A percentile compares a stretch with the other conserved stretches of the same genome.
These are phyloP conservation scores for Megaceryle torquata DNA, from an alignment of 2,113 vertebrate genomes.

Conservation along the genomic window DNA sequence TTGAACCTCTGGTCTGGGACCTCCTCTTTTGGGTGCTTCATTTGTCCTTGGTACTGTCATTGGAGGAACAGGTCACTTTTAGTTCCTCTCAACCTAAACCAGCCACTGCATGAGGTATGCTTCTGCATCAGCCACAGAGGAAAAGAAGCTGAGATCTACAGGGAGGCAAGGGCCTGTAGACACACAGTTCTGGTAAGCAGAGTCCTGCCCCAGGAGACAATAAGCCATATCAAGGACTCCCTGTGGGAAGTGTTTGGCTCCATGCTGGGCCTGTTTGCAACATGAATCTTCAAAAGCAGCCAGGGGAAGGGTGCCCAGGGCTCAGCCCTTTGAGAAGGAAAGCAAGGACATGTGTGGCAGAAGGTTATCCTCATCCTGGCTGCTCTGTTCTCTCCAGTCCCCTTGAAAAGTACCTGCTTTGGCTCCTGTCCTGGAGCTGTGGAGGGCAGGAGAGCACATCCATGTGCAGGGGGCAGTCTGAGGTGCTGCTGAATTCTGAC, in stretches of 20 bases:
- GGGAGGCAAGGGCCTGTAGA: not conserved
- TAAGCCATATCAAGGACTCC: not conserved
- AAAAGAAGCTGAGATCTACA: not conserved
- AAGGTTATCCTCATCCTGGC: not conserved
- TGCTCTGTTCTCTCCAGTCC: not conserved
- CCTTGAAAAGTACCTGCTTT: not conserved
- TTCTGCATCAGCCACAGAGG: accelerated
- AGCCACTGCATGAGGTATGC: accelerated
- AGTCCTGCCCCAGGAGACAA: not conserved
- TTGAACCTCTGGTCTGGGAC: not conserved
- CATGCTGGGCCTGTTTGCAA: not conserved
- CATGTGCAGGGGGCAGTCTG: not conserved
- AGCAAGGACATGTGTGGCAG: not conserved
- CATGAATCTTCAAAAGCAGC: not conserved
- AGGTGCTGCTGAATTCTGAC: not conserved
- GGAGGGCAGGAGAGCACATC: not conserved
- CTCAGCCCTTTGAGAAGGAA: not conserved
- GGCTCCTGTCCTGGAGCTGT: accelerated
- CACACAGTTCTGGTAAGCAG: accelerated
- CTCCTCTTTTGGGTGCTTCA: not conserved
- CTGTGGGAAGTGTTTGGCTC: not conserved
- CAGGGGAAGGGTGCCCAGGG: not conserved
- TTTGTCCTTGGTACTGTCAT: not conserved
- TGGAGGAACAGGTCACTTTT: not conserved
- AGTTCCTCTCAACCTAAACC: not conserved